Percentiles rank a stretch among this genome's conserved stretches.
Conservation (phyloP, 2,888 invertebrate genomes). For the Drosophila pseudotakahashii region DNA sequence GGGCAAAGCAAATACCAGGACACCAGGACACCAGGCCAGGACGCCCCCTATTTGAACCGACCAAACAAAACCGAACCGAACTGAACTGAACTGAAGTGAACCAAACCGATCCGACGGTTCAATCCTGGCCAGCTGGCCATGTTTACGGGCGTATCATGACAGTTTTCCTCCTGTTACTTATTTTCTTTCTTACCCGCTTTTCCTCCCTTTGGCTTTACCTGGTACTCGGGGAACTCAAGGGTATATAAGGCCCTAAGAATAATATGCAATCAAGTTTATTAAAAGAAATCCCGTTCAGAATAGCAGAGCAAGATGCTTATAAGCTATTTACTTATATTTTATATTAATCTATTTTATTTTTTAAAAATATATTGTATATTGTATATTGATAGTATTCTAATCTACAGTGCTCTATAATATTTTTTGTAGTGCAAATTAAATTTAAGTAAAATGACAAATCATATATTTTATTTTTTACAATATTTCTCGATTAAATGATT, state of each 20-base stretch:
- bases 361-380: no score
- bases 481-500: no score
- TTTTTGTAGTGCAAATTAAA: no score
- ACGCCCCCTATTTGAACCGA: conserved; percentile 17
- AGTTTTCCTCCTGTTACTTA: conserved; percentile 40
- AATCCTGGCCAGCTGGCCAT: conserved; percentile 68
- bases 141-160: conserved; percentile 79
- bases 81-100: conserved; percentile 18
- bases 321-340: no score
- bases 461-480: no score
- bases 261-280: no score
- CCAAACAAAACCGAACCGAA: conserved; percentile 23
- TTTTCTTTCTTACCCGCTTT: conserved; percentile 8
- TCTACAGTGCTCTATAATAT: no score
- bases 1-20: conserved; percentile 48
- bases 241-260: not conserved
- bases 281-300: no score
- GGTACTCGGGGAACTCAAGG: not conserved
- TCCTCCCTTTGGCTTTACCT: conserved; percentile 3
- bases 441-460: no score
- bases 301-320: no score
- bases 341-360: not conserved
- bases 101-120: conserved; percentile 44
- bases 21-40: conserved; percentile 9
- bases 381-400: no score